Base-by-base conservation (phyloP, 2,113 vertebrate species). In the Protobothrops mucrosquamatus region DNA sequence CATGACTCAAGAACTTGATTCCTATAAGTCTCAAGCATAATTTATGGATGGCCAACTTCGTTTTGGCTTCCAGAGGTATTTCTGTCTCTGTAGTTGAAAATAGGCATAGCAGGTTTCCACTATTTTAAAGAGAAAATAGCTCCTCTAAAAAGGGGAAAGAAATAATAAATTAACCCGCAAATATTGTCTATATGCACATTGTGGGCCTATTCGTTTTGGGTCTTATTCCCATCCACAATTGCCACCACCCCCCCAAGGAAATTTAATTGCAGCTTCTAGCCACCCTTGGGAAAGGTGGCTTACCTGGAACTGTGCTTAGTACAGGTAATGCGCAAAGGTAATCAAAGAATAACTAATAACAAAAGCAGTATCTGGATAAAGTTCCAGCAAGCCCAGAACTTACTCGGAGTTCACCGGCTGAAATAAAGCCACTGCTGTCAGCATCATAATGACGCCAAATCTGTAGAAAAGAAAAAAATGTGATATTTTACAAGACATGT, bases 391-490 rank as follows among this genome's bases (percentile, higher is more conserved):
- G 10, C 81, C 85, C 34, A 51, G 52, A 95, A 96, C 97, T 97
- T 96, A 99, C 99, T 96, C 96, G 97, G 89, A 99, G 98, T 94
- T 99, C 99, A 1, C 97, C 95, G 48, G 98, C 98, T 48, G 98
- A 99, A 96, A 99, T 99, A 96, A 98, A 99, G 88, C 99, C 99
- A 93, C 99, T 99, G 98, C 98, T 98, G 96, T 99, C 99, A 1
- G 98, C 97, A 51, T 99, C 99, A 0, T 99, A 99, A 96, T 98
- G 99, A 93, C 98, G 98, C 99, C 99, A 99, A 94, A 99, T 99
- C 99, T 99, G 93, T 92, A n/a, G 3, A 85, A 89, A 64, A 93
- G 54, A 94, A 69, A 95, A 0, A 3, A 51, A 51, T 22, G 23
- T 43, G 34, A 54, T 92, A 89, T 94, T 95, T 81, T 89, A 74